Base-by-base conservation (phyloP, 2,888 invertebrate species). In the Apamea epomidion region DNA sequence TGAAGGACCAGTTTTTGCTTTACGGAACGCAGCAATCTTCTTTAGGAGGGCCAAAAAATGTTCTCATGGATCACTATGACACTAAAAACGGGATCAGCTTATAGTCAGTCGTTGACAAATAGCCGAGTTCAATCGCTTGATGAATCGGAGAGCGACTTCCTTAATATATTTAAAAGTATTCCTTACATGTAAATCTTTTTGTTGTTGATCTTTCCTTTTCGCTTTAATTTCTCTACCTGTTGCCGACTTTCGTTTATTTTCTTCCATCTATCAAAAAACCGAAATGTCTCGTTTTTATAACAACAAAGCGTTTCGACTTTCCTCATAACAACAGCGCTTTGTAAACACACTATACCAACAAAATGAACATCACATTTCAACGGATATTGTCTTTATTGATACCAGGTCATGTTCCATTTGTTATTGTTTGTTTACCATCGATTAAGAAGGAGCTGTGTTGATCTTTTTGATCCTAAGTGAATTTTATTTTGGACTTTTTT, bases 281-380 rank as follows among this genome's bases (percentile, higher is more conserved):
- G 29, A 75, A 67, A 42, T 72, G 67, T 48, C n/a, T 48, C 42
- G 12, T 32, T 80, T 72, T 73, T 69, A 64, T 62, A 58, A 65
- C 18, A 60, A 29, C 16, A 70, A 85, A 76, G n/a, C 10, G n/a
- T n/a, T 81, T 60, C n/a, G 29, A 75, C 42, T 64, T 84, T 64
- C 64, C 72, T 84, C 51, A 16, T 76, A 67, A n/a, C 60, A 48
- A 54, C 29, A 45, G 37, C 68, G 62, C 37, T 74, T 60, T 76
- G 60, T 67, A 76, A 76, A 85, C 42, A 84, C 21, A 68, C 76
- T 74, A 18, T 42, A 21, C 14, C 37, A 81, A 76, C 48, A 77
- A 74, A 76, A 82, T 70, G 42, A 74, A 81, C 77, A 48, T 85
- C 62, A 83, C 60, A 76, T 73, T 81, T 71, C 42, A 85, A 72